These are phyloP conservation scores for Calameuta filiformis DNA, from an alignment of 2,888 invertebrate species.

Conservation along the genomic window DNA sequence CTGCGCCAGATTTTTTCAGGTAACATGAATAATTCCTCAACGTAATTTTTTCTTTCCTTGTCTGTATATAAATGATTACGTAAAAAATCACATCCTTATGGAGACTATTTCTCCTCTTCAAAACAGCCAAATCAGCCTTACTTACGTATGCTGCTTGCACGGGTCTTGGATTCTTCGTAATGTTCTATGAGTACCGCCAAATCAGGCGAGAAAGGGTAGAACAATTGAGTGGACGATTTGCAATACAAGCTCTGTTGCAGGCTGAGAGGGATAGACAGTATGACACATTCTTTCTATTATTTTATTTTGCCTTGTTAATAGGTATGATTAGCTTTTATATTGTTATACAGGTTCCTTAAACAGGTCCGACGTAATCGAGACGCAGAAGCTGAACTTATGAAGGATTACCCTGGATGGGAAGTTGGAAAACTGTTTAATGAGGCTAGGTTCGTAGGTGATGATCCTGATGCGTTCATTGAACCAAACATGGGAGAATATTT, in stretches of 20 bases:
- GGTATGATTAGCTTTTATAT: conserved; percentile 9
- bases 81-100: conserved; percentile 19
- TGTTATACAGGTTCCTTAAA: conserved; percentile 71
- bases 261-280: conserved; percentile 90
- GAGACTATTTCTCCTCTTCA: conserved; percentile 8
- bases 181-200: conserved; percentile 69
- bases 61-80: conserved; percentile 25
- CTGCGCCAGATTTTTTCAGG: conserved; percentile 23
- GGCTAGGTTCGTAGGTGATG: conserved; percentile 74
- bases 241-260: conserved; percentile 79
- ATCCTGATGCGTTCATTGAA: background rate
- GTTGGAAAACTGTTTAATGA: conserved; percentile 90
- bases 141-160: conserved; percentile 56
- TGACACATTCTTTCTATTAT: conserved; percentile 31
- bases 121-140: background rate
- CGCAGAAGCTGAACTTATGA: conserved; percentile 88
- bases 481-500: background rate
- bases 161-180: conserved; percentile 70
- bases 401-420: conserved; percentile 90
- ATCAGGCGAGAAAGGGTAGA: conserved; percentile 75
- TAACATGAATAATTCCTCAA: conserved; percentile 19
- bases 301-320: background rate
- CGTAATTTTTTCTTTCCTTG: conserved; percentile 9
- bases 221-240: conserved; percentile 80
- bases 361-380: conserved; percentile 84